A percentile compares a stretch with the other conserved stretches of the same genome.
Conservation (phyloP, 2,888 invertebrate species). For the Furcula furcula region DNA sequence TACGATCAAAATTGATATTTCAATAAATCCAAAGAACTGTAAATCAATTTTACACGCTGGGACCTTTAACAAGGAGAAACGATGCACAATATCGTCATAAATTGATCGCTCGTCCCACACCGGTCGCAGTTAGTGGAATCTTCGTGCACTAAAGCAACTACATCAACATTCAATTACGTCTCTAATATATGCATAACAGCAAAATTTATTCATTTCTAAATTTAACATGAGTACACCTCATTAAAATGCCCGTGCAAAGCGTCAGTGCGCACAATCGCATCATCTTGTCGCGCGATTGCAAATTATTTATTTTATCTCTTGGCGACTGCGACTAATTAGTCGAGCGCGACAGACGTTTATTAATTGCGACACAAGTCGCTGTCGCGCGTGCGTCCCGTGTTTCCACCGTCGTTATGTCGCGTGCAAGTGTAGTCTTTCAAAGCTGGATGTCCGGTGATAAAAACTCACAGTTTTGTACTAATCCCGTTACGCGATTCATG, state of each 20-base stretch:
- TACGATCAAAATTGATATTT: no score
- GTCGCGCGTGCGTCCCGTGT: slow-evolving; percentile 40
- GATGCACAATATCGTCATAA: neutral
- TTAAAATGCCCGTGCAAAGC: slow-evolving; percentile 36
- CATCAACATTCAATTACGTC: slow-evolving; percentile 9
- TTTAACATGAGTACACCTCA: slow-evolving; percentile 20
- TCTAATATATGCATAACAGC: slow-evolving; percentile 9
- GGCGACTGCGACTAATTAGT: slow-evolving; percentile 72
- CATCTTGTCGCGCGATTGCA: slow-evolving; percentile 44
- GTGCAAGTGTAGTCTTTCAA: slow-evolving; percentile 59
- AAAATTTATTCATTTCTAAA: slow-evolving; percentile 8
- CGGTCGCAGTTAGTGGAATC: neutral
- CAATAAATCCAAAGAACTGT: no score
- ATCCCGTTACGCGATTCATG: slow-evolving; percentile 32
- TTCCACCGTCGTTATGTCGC: slow-evolving; percentile 47
- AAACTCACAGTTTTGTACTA: slow-evolving; percentile 33
- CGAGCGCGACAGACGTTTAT: slow-evolving; percentile 70
- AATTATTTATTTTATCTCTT: slow-evolving; percentile 58
- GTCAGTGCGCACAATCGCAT: slow-evolving; percentile 40
- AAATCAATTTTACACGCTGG: no score
- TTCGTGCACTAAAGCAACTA: neutral
- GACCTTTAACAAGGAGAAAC: neutral
- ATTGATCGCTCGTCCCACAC: neutral
- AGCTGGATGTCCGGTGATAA: slow-evolving; percentile 43
- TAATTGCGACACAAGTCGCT: slow-evolving; percentile 74